These are phyloP conservation scores for Exephanes ischioxanthus DNA, from an alignment of 2,888 invertebrate genomes.

Conservation along the genomic window DNA sequence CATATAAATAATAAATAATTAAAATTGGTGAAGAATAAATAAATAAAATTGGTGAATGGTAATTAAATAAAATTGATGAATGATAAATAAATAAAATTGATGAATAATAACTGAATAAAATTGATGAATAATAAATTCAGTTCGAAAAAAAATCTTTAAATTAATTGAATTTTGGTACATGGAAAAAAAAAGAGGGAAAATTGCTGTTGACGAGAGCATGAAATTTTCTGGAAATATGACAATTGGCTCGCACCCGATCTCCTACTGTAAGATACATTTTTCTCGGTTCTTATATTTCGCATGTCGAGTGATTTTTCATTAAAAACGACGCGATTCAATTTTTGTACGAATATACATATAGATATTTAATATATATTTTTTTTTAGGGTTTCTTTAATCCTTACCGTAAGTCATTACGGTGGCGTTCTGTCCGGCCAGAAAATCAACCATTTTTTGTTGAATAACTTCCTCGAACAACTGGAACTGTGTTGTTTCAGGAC, in stretches of 20 bases:
- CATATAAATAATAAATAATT: background rate
- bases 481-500: constrained; percentile 81
- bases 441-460: constrained; percentile 79
- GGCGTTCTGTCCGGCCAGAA: constrained; percentile 88
- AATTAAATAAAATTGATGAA: no score
- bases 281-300: no score
- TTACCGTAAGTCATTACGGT: constrained; percentile 93
- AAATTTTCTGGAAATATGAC: no score
- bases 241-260: no score
- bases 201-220: no score
- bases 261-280: no score
- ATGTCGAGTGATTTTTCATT: no score
- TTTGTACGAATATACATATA: background rate
- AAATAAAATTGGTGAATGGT: no score
- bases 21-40: background rate
- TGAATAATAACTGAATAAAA: background rate
- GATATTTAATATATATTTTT: background rate
- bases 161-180: no score
- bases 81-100: background rate
- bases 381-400: background rate
- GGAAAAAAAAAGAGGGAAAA: background rate
- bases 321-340: background rate
- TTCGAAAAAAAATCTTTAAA: background rate
- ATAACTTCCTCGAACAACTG: constrained; percentile 84
- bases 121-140: background rate